Evolutionary conservation across 2,113 vertebrate genomes (phyloP).

Genomic region (Lycocorax pyrrhopterus): DNA sequence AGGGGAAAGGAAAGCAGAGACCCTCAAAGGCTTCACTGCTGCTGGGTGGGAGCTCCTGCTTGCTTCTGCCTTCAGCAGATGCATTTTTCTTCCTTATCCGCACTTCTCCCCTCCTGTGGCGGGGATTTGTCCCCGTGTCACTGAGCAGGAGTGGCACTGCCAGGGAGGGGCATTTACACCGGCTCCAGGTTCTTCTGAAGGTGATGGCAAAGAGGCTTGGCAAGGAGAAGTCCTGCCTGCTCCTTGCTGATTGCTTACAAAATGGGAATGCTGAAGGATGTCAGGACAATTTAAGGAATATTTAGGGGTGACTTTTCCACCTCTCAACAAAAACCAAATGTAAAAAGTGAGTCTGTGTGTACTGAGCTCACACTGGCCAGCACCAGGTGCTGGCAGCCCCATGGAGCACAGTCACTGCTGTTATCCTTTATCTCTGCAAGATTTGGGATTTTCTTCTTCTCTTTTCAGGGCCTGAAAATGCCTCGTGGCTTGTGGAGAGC

Average conservation of each 20-base stretch:
- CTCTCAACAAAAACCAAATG: neutral
- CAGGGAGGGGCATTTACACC: neutral
- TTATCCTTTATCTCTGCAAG: neutral
- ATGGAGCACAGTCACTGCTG: neutral
- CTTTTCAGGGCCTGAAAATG: neutral
- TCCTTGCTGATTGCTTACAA: neutral
- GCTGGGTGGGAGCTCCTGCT: neutral
- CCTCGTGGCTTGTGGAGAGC: neutral
- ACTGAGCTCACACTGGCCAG: rapidly evolving
- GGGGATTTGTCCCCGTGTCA: neutral
- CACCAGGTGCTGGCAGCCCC: neutral
- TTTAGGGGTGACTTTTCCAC: neutral
- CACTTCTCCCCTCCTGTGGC: rapidly evolving
- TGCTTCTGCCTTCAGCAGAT: neutral
- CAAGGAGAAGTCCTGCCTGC: neutral
- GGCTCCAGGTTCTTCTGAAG: neutral
- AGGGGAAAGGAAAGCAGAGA: neutral
- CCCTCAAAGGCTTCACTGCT: neutral
- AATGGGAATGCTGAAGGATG: neutral
- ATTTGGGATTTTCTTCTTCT: neutral
- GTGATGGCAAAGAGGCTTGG: neutral
- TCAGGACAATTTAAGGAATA: neutral
- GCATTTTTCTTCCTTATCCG: neutral
- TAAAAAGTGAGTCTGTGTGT: neutral
- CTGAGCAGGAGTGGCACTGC: neutral